A percentile compares a stretch with the other conserved stretches of the same genome.
These are phyloP conservation scores for Oligia latruncula DNA, from an alignment of 2,888 invertebrate genomes.

Conservation along the genomic window DNA sequence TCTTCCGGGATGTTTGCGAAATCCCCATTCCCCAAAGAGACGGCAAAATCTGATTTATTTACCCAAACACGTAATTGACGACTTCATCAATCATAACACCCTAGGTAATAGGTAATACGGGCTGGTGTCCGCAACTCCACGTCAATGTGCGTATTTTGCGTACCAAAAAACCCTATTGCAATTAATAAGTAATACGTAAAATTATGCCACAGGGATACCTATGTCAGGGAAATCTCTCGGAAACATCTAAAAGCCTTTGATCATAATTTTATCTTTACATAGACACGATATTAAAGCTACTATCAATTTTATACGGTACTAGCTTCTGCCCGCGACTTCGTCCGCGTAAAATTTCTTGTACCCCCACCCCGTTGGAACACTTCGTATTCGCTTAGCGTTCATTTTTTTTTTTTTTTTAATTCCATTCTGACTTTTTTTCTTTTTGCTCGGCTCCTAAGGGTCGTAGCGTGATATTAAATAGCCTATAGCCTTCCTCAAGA, in stretches of 20 bases:
- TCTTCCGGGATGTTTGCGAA: constrained; percentile 5
- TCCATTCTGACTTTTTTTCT: no score
- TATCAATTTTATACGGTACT: constrained; percentile 6
- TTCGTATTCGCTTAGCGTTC: no score
- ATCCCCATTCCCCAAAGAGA: neutral
- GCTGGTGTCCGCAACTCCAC: no score
- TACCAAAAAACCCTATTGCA: constrained; percentile 24
- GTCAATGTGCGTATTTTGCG: no score
- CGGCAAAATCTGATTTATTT: constrained; percentile 19
- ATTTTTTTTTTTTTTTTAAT: no score
- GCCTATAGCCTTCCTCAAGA: no score
- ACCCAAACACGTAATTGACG: constrained; percentile 13
- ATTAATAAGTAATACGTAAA: constrained; percentile 39
- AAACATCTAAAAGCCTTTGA: constrained; percentile 52
- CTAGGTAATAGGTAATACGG: neutral
- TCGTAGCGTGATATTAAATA: no score
- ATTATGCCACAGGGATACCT: constrained; percentile 30
- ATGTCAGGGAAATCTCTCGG: constrained; percentile 13
- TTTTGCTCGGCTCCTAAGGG: no score
- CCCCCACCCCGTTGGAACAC: no score
- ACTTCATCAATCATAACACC: constrained; percentile 44
- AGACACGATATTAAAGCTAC: neutral
- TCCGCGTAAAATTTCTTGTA: no score
- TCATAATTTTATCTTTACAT: constrained; percentile 41
- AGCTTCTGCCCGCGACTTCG: no score